These are phyloP conservation scores for Leptobrachium ailaonicum DNA, from an alignment of 2,113 vertebrate species.

Conservation along the genomic window DNA sequence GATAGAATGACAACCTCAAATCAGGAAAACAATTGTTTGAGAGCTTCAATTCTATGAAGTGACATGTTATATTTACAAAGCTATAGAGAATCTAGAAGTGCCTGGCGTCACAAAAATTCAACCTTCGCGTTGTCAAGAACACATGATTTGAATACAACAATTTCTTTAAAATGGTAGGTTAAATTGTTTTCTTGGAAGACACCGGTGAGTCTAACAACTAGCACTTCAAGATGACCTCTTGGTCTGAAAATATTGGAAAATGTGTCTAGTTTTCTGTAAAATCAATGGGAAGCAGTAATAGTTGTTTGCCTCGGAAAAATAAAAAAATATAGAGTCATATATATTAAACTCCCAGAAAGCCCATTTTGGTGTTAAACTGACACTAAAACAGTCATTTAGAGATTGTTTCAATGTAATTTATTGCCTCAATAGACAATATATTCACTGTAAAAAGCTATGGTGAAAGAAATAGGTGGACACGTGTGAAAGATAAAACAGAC, in stretches of 20 bases:
- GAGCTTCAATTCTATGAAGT: too few species aligned
- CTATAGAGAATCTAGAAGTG: too few species aligned
- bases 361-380: conserved; percentile 47
- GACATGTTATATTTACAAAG: too few species aligned
- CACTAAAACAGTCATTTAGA: conserved; percentile 42
- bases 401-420: conserved; percentile 34
- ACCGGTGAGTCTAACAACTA: conserved; percentile 35
- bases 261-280: conserved; percentile 44
- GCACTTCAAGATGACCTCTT: conserved; percentile 40
- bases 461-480: not conserved
- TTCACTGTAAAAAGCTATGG: conserved; percentile 20
- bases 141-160: too few species aligned
- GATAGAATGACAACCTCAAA: too few species aligned
- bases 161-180: conserved; percentile 1
- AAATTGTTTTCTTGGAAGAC: conserved; percentile 25
- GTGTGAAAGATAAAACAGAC: not conserved
- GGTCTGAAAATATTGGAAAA: conserved; percentile 47
- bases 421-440: conserved; percentile 37
- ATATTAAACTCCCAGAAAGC: conserved; percentile 32
- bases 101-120: too few species aligned
- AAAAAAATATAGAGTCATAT: conserved; percentile 46
- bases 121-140: too few species aligned
- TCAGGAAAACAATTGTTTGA: too few species aligned
- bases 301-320: conserved; percentile 46
- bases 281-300: conserved; percentile 46